Evolutionary conservation across 2,113 vertebrate species (phyloP), one percentile per base, ranked within the genome.

Genomic region (Sylvilagus bachmani): DNA sequence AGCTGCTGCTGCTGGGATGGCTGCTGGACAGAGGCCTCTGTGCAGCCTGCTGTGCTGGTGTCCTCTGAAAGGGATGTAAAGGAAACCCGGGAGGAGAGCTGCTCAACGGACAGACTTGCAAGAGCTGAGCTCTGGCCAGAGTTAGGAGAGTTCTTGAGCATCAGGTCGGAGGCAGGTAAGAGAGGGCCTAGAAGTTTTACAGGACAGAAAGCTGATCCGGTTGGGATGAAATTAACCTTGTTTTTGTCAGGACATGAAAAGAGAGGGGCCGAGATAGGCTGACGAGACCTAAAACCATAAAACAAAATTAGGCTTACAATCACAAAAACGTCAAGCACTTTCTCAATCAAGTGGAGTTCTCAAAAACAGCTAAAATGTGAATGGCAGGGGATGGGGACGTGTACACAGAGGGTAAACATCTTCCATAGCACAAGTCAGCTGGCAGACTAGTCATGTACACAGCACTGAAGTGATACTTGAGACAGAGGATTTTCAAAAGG

Each of bases 231-330:
- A 98, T 99, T 99, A 98, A 99, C 99, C 98, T 99, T 99, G 99
- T 99, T 99, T 98, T 99, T 99, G 99, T 99, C 99, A 67, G 99
- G 99, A 97, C 99, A 99, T 98, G 99, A 99, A 98, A 99, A 99
- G 97, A 99, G 99, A 87, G 99, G 99, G 97, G 98, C 97, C 77
- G 99, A 98, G 93, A 99, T 88, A 92, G 99, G 98, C 97, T 99
- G 99, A 96, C 99, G 99, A 97, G 99, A 99, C 98, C 99, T 99
- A 98, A 62, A 96, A 98, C 0, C 78, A 95, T 89, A 97, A 93
- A 97, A 91, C 83, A 96, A 82, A 71, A 89, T 97, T 86, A 98
- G 53, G 44, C 86, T 95, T 86, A 84, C 7, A 44, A 84, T 90
- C 25, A 89, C 0, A 22, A 83, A 75, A 29, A 71, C 31, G n/a